Evolutionary conservation across 1,140 invertebrate species (phyloP).

Genomic region (Drosophila bifasciata): DNA sequence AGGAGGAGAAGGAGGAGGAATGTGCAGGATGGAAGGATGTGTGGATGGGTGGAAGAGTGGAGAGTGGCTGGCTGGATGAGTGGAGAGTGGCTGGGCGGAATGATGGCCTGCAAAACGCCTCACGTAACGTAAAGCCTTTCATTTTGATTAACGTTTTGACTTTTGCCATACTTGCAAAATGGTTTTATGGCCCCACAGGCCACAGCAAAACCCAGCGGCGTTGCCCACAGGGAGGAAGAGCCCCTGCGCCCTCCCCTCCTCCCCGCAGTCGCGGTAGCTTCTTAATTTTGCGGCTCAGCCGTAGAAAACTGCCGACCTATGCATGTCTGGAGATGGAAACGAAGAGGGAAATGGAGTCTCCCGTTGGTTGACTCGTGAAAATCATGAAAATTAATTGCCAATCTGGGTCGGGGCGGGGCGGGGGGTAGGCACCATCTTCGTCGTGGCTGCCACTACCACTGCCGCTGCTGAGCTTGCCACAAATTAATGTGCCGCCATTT

Average conservation of each 20-base stretch:
- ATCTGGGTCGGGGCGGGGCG: constrained; percentile 37
- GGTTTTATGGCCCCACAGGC: constrained; percentile 32
- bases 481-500: constrained; percentile 49
- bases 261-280: background rate
- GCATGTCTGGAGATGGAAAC: constrained; percentile 16
- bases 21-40: background rate
- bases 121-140: constrained; percentile 46
- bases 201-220: no score
- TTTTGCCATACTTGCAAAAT: constrained; percentile 28
- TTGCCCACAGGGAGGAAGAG: background rate
- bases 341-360: background rate
- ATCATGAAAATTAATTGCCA: constrained; percentile 74
- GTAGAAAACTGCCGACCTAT: constrained; percentile 31
- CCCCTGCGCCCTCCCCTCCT: no score
- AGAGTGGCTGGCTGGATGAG: background rate
- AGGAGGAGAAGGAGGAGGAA: no score
- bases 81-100: no score
- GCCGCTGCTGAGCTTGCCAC: constrained; percentile 49
- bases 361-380: constrained; percentile 23
- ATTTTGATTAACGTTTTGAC: constrained; percentile 47
- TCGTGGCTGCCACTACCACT: background rate
- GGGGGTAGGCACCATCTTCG: background rate
- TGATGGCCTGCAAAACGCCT: constrained; percentile 13
- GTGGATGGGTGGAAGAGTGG: no score
- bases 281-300: constrained; percentile 10